Evolutionary conservation across 2,113 vertebrate genomes (phyloP).

Genomic region (Oostethus manadensis): DNA sequence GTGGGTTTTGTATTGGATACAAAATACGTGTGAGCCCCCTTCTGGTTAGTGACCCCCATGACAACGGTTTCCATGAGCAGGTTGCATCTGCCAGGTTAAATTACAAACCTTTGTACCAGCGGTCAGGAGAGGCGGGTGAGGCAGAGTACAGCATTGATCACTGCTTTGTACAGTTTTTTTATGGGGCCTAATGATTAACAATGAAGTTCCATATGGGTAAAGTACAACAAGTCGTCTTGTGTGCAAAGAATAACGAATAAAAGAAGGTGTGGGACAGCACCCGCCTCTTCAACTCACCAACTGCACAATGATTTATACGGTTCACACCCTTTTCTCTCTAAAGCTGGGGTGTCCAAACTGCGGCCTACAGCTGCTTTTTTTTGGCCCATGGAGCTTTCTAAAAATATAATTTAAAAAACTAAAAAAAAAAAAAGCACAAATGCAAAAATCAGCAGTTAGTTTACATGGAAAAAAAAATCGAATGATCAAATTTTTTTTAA

Average conservation of each 20-base stretch:
- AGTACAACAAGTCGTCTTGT: neutral
- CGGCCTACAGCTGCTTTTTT: too few relatives aligned
- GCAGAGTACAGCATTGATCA: slow-evolving; percentile 10
- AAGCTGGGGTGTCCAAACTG: too few relatives aligned
- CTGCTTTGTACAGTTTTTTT: slow-evolving; percentile 26
- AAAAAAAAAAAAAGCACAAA: too few relatives aligned
- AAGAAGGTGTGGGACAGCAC: slow-evolving; percentile 43
- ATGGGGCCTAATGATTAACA: neutral
- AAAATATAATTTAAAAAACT: too few relatives aligned
- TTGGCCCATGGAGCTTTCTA: too few relatives aligned
- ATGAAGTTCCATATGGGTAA: neutral
- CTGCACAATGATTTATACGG: slow-evolving; percentile 67
- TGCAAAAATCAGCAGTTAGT: too few relatives aligned
- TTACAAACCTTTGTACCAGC: neutral
- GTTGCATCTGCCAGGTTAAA: too few relatives aligned
- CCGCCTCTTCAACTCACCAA: slow-evolving; percentile 54
- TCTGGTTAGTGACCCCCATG: slow-evolving; percentile 4
- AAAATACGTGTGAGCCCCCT: slow-evolving; percentile 26
- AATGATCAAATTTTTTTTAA: too few relatives aligned
- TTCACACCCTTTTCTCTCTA: neutral
- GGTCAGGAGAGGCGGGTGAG: too few relatives aligned
- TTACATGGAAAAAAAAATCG: too few relatives aligned
- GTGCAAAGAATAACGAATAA: slow-evolving; percentile 39
- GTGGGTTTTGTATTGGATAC: neutral
- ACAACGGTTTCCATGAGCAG: slow-evolving; percentile 11